Evolutionary conservation across 2,888 invertebrate species (phyloP), one percentile per base, ranked within the genome.

Genomic region (Neoaliturus tenellus): DNA sequence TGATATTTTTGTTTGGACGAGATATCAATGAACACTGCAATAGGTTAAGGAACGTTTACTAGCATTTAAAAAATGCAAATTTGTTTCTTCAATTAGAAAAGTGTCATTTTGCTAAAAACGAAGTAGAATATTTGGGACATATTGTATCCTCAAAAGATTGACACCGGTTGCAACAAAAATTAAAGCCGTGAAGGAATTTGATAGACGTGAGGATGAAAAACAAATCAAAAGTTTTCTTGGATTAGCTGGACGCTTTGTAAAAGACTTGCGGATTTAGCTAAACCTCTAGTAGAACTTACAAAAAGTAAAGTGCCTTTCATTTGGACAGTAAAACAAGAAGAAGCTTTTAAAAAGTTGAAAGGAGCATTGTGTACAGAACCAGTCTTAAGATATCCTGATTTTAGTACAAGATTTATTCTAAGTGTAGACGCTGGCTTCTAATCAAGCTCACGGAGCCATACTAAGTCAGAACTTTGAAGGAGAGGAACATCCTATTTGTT

Each of bases 381-480:
- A 0, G 86, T 90, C 10, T 83, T 91, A 88, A 73, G 88, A 85
- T 89, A 88, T 82, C 89, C 89, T 10, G 87, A 89, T 86, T 89
- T 88, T 85, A 55, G 80, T 0, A 84, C 87, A 86, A 69, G 83
- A 69, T 90, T 89, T 39, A 39, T 84, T 87, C 83, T 89, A 17
- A 89, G 88, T 6, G 90, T 88, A n/a, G 90, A 88, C 81, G 89
- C 88, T 23, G 88, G 89, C 88, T 23, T 88, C 87, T 41, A 87
- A 87, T 69, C 87, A 83, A 82, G 89, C 88, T 6, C 86, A 88
- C 33, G 89, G 88, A 31, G 86, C 88, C 10, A 87, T 89, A 4
- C 81, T 89, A 4, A 88, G 89, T 0, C 90, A 90, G 83, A 87
- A 86, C 0, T 87, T 88, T 51, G 88, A 88, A 5, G 86, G 88